Percentiles rank a stretch among this genome's conserved stretches.
These are phyloP conservation scores for Propithecus deckenii DNA, from an alignment of 2,797 vertebrate genomes.

Conservation along the genomic window DNA sequence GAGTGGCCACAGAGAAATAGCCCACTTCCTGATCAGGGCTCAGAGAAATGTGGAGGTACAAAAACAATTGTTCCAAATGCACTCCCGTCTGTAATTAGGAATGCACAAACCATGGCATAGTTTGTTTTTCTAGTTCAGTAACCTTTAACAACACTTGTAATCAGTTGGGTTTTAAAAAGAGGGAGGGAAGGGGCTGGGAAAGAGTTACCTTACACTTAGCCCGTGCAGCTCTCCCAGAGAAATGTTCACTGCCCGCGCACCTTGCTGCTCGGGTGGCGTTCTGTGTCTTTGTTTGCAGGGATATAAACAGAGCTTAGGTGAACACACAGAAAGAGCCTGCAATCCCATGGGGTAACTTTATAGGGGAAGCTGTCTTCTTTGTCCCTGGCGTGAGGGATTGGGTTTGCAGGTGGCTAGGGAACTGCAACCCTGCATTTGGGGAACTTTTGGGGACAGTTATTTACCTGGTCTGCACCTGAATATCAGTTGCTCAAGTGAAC, in stretches of 20 bases:
- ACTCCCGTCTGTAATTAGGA: conserved; percentile 37
- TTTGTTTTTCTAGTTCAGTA: conserved; percentile 23
- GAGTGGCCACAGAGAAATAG: neutral
- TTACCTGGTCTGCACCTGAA: neutral
- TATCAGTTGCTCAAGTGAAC: neutral
- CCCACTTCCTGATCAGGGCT: conserved; percentile 36
- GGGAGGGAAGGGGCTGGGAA: neutral
- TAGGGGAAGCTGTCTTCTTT: neutral
- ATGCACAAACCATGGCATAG: neutral
- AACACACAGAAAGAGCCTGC: neutral
- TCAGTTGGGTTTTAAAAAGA: conserved; percentile 9
- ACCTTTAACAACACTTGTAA: conserved; percentile 63
- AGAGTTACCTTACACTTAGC: neutral
- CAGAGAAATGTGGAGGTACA: neutral
- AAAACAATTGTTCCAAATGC: neutral
- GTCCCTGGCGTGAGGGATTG: neutral
- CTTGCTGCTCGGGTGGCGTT: neutral
- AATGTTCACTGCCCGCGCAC: rapidly evolving
- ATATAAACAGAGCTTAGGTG: conserved; percentile 38
- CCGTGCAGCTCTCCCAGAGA: neutral
- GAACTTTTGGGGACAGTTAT: neutral
- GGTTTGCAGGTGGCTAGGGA: neutral
- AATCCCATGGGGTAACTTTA: neutral
- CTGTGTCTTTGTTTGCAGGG: conserved; percentile 43
- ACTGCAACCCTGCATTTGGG: neutral